phyloP scores from a whole-genome alignment of 1,140 invertebrate genomes.

The Hirudo medicinalis region DNA sequence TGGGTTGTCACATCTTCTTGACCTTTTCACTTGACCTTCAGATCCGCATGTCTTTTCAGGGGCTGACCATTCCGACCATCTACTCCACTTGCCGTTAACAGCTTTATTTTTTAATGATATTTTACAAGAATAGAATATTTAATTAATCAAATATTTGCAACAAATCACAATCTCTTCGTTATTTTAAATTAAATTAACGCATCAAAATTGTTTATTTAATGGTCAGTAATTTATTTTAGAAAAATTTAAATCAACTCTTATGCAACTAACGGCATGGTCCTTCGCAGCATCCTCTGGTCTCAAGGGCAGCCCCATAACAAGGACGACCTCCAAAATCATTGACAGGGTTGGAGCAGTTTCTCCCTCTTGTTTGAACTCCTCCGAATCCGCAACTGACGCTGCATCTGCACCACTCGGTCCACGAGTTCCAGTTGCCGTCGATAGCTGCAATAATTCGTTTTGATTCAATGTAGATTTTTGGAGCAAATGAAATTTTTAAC shows the following conservation, averaged over 20 bases:
- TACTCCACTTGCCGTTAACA: slow-evolving; percentile 12
- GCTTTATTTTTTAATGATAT: not conserved
- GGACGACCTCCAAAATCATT: slow-evolving; percentile 24
- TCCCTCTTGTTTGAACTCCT: slow-evolving; percentile 19
- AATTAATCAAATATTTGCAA: not conserved
- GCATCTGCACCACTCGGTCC: slow-evolving; percentile 6
- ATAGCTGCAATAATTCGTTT: not conserved
- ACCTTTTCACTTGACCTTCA: slow-evolving; percentile 37
- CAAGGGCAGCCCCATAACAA: slow-evolving; percentile 21
- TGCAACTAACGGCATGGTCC: slow-evolving; percentile 9
- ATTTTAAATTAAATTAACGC: not conserved
- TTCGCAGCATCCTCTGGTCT: slow-evolving; percentile 16
- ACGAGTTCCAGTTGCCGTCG: slow-evolving; percentile 2
- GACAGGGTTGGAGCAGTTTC: slow-evolving; percentile 43
- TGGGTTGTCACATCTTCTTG: slow-evolving; percentile 44
- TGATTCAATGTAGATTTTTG: no score
- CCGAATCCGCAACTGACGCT: slow-evolving; percentile 11
- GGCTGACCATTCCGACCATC: slow-evolving; percentile 16
- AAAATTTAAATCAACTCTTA: no score
- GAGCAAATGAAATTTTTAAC: no score
- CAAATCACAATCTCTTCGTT: slow-evolving; percentile 15
- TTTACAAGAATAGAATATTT: not conserved
- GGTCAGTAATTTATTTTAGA: no score
- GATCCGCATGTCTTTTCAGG: not conserved
- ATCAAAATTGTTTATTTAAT: not conserved